Conservation (phyloP, 2,113 vertebrate species). For the Tympanuchus pallidicinctus region DNA sequence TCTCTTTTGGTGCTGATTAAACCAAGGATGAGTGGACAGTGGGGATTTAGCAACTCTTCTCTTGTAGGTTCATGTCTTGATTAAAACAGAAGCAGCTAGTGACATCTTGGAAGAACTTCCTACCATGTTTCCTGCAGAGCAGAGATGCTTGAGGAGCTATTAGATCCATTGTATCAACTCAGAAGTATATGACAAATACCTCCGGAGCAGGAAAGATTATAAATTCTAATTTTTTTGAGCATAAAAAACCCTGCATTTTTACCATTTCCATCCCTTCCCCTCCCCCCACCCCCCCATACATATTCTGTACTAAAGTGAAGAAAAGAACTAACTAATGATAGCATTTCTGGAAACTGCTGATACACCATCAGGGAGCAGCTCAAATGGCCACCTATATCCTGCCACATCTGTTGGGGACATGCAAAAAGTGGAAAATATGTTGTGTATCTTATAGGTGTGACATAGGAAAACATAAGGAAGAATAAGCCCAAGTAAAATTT, state of each 20-base stretch:
- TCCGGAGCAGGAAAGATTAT: not conserved
- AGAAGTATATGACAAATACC: accelerated
- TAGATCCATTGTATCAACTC: not conserved
- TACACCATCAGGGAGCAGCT: not conserved
- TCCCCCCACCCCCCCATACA: too few species aligned
- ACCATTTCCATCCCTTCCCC: not conserved
- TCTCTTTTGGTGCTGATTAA: not conserved
- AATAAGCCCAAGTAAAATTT: not conserved
- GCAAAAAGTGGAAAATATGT: not conserved
- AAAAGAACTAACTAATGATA: not conserved
- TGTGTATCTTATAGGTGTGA: not conserved
- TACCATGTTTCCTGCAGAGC: not conserved
- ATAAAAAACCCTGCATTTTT: not conserved
- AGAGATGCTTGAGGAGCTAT: not conserved
- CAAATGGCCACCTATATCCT: not conserved
- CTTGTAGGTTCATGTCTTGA: accelerated
- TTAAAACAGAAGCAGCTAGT: not conserved
- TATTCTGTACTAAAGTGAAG: not conserved
- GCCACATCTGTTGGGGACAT: not conserved
- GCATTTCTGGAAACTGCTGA: not conserved
- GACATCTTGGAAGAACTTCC: not conserved
- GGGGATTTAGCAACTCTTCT: not conserved
- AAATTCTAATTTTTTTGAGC: not conserved
- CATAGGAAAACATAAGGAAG: not conserved
- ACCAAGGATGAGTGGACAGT: not conserved